Evolutionary conservation across 2,797 vertebrate genomes (phyloP).

Genomic region (Numenius phaeopus): DNA sequence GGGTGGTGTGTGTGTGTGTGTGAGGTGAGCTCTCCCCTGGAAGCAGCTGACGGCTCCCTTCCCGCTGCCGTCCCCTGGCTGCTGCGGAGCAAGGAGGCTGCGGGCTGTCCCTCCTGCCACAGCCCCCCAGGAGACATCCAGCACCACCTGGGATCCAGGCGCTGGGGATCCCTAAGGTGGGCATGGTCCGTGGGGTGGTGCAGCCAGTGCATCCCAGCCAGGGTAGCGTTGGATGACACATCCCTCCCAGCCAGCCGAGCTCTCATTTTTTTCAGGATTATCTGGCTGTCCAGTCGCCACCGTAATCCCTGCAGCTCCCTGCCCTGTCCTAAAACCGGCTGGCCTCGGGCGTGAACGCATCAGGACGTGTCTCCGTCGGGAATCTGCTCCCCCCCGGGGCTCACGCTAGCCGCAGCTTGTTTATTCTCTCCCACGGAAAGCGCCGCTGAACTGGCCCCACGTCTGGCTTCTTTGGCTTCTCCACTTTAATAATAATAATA

Average conservation of each 20-base stretch:
- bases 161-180: not conserved
- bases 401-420: not conserved
- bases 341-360: not conserved
- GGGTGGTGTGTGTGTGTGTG: not conserved
- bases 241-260: not conserved
- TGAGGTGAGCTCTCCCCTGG: not conserved
- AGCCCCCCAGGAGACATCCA: not conserved
- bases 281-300: not conserved
- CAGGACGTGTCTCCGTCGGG: not conserved
- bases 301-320: not conserved
- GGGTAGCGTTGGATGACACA: accelerated
- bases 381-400: slow-evolving; percentile 22
- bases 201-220: not conserved
- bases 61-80: not conserved
- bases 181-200: not conserved
- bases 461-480: slow-evolving; percentile 52
- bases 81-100: not conserved
- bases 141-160: not conserved
- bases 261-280: not conserved
- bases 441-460: slow-evolving; percentile 20
- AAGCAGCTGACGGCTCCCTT: not conserved
- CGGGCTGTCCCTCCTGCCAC: not conserved
- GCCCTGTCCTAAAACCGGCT: not conserved
- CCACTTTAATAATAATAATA: slow-evolving; percentile 9
- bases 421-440: slow-evolving; percentile 69